Percentiles rank a stretch among this genome's conserved stretches.
These are phyloP conservation scores for Orthosia gracilis DNA, from an alignment of 2,888 invertebrate species.

Conservation along the genomic window DNA sequence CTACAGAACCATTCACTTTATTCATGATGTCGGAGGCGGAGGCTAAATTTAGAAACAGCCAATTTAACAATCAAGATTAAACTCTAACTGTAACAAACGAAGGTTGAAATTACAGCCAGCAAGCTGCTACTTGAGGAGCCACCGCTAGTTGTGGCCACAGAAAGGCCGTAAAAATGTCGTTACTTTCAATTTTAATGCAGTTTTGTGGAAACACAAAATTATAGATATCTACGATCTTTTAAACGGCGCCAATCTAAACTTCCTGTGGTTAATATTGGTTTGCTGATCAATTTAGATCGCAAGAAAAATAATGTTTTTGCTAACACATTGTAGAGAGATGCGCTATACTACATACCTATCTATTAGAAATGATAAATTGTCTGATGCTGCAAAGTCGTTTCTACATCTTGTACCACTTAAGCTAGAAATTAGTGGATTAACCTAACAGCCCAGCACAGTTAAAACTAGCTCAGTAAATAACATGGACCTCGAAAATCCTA, in stretches of 20 bases:
- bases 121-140: constrained; percentile 4
- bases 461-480: constrained; percentile 5
- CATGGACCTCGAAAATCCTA: constrained; percentile 31
- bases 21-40: constrained; percentile 69
- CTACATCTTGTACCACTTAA: neutral
- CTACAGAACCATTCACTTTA: constrained; percentile 69
- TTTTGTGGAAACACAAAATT: constrained; percentile 40
- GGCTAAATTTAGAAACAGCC: constrained; percentile 74
- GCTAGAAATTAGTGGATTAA: constrained; percentile 6
- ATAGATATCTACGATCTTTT: constrained; percentile 35
- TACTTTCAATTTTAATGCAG: constrained; percentile 38
- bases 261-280: constrained; percentile 20
- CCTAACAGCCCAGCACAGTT: constrained; percentile 1
- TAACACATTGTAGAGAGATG: constrained; percentile 2
- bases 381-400: neutral
- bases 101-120: constrained; percentile 33
- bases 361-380: too few relatives aligned
- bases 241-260: constrained; percentile 34
- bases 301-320: constrained; percentile 26
- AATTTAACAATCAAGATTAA: constrained; percentile 57
- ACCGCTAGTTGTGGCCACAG: constrained; percentile 43
- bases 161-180: constrained; percentile 38
- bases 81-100: constrained; percentile 43
- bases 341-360: too few relatives aligned
- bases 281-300: constrained; percentile 3